A percentile compares a stretch with the other conserved stretches of the same genome.
Evolutionary conservation across 2,113 vertebrate genomes (phyloP).

Genomic region (Paedocypris sp.): DNA sequence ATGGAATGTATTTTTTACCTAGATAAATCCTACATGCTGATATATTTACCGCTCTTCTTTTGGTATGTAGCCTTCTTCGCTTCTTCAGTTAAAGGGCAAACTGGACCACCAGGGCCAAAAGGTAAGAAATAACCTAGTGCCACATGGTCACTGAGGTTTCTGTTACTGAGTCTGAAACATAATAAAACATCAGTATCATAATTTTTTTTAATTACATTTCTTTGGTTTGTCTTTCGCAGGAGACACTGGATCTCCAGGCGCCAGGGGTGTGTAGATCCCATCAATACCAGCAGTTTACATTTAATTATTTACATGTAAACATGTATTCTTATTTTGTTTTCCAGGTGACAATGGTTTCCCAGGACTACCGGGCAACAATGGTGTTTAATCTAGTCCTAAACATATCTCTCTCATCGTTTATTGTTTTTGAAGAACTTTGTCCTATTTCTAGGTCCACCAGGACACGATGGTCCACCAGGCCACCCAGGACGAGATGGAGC

Average conservation of each 20-base stretch:
- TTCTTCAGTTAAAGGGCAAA: constrained; percentile 63
- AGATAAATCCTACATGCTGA: too few relatives aligned
- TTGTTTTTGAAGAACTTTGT: neutral
- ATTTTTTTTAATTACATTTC: neutral
- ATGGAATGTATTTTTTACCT: too few relatives aligned
- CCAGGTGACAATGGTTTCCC: constrained; percentile 57
- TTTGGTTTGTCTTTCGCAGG: constrained; percentile 37
- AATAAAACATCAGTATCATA: neutral
- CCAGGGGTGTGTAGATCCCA: constrained; percentile 46
- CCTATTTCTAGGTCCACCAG: constrained; percentile 59
- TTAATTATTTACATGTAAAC: neutral
- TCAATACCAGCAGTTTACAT: neutral
- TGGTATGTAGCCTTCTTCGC: constrained; percentile 39
- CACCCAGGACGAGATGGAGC: constrained; percentile 73
- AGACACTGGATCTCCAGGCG: constrained; percentile 40
- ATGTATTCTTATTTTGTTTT: neutral
- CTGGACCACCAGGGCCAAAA: constrained; percentile 72
- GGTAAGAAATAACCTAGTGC: too few relatives aligned
- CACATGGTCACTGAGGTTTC: too few relatives aligned
- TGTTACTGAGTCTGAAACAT: neutral
- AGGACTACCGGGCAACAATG: constrained; percentile 52
- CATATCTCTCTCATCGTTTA: neutral
- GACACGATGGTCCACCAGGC: constrained; percentile 65
- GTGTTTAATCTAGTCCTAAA: neutral
- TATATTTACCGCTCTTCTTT: too few relatives aligned